These are phyloP conservation scores for Folsomia candida DNA, from an alignment of 2,888 invertebrate species.

Conservation along the genomic window DNA sequence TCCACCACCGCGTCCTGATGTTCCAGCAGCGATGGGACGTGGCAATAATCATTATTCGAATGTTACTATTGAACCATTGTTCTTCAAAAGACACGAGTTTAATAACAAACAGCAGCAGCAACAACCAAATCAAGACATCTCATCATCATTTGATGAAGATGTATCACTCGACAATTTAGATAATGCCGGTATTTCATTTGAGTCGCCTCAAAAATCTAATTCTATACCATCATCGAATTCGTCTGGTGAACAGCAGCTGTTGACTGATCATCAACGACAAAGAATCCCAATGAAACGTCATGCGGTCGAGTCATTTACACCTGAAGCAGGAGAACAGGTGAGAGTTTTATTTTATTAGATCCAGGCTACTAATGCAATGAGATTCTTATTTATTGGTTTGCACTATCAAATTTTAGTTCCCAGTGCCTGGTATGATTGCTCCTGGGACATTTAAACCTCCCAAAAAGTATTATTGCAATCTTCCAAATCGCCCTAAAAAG, in stretches of 20 bases:
- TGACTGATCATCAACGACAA: not conserved
- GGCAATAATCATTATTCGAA: not conserved
- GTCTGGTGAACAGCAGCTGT: not conserved
- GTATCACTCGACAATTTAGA: not conserved
- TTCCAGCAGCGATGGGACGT: not conserved
- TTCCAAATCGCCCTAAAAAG: slow-evolving; percentile 9
- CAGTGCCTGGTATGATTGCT: slow-evolving; percentile 5
- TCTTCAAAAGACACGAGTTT: not conserved
- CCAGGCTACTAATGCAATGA: no score
- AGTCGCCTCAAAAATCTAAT: no score
- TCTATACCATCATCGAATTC: no score
- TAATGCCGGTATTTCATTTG: no score
- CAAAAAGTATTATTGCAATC: slow-evolving; percentile 7
- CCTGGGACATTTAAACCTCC: slow-evolving; percentile 12
- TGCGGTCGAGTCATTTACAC: no score
- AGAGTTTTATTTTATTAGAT: no score
- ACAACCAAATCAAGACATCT: not conserved
- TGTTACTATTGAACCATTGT: not conserved
- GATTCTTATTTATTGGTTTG: no score
- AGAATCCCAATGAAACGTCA: not conserved
- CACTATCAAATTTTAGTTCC: no score
- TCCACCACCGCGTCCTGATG: not conserved
- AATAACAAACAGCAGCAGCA: not conserved
- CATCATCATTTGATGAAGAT: not conserved
- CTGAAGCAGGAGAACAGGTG: not conserved